Percentiles rank a stretch among this genome's conserved stretches.
Evolutionary conservation across 2,888 invertebrate species (phyloP).

Genomic region (Cantharis flavilabris): DNA sequence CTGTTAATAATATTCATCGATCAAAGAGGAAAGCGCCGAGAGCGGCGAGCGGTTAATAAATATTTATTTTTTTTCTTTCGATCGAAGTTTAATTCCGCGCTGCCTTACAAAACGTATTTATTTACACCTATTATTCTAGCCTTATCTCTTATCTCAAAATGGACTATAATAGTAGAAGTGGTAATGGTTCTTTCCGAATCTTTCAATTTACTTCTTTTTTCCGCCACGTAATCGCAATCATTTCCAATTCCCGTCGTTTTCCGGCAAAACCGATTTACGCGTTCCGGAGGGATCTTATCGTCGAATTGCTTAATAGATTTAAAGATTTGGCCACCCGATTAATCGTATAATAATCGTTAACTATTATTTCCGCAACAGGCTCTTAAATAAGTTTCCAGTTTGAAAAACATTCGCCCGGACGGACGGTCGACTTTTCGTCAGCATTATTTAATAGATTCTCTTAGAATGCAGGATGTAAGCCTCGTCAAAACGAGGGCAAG

Average conservation of each 20-base stretch:
- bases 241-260: slow-evolving; percentile 53
- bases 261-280: slow-evolving; percentile 51
- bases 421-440: background rate
- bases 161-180: slow-evolving; percentile 25
- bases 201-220: slow-evolving; percentile 49
- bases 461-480: slow-evolving; percentile 13
- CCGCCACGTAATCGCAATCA: slow-evolving; percentile 49
- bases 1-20: background rate
- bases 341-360: background rate
- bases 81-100: slow-evolving; percentile 3
- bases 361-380: background rate
- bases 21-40: background rate
- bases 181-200: slow-evolving; percentile 40
- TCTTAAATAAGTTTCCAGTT: background rate
- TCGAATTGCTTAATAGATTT: slow-evolving; percentile 44
- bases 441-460: slow-evolving; percentile 7
- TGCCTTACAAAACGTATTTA: slow-evolving; percentile 21
- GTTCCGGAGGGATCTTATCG: slow-evolving; percentile 43
- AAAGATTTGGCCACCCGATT: slow-evolving; percentile 19
- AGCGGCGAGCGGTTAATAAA: background rate
- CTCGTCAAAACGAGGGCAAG: slow-evolving; percentile 33
- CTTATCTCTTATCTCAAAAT: slow-evolving; percentile 20
- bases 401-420: background rate
- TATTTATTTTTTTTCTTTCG: background rate
- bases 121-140: slow-evolving; percentile 24